Percentiles rank a stretch among this genome's conserved stretches.
Conservation (phyloP, 1,140 invertebrate species). For the Bombus pascuorum region DNA sequence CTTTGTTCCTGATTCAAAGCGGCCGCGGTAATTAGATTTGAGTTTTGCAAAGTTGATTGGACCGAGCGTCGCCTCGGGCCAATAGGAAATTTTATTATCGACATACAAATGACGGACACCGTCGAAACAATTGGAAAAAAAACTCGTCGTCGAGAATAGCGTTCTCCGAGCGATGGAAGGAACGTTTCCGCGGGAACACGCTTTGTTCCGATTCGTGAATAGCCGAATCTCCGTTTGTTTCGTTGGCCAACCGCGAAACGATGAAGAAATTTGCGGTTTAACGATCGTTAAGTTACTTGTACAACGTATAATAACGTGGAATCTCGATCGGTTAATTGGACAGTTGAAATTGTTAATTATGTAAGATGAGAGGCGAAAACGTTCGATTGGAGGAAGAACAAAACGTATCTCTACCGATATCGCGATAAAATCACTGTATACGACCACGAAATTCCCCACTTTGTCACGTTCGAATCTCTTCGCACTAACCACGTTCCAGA, state of each 20-base stretch:
- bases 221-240: slow-evolving; percentile 4
- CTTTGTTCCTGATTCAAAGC: slow-evolving; percentile 63
- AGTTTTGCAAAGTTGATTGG: slow-evolving; percentile 70
- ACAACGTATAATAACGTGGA: neutral
- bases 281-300: neutral
- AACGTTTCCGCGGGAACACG: neutral
- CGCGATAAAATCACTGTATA: too few relatives aligned
- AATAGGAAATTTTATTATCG: slow-evolving; percentile 65
- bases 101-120: slow-evolving; percentile 54
- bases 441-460: too few relatives aligned
- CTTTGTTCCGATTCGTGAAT: slow-evolving; percentile 28
- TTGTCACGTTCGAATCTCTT: too few relatives aligned
- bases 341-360: too few relatives aligned
- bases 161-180: slow-evolving; percentile 23
- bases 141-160: slow-evolving; percentile 33
- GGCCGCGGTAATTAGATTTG: slow-evolving; percentile 66
- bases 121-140: slow-evolving; percentile 54
- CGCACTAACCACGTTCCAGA: too few relatives aligned
- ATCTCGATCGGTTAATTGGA: neutral
- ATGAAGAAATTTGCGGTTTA: slow-evolving; percentile 3
- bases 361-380: too few relatives aligned
- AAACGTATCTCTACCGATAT: too few relatives aligned
- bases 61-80: slow-evolving; percentile 46
- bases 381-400: too few relatives aligned
- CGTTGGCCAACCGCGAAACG: neutral